phyloP scores from a whole-genome alignment of 2,888 invertebrate genomes.

The Epinotia brunnichana region DNA sequence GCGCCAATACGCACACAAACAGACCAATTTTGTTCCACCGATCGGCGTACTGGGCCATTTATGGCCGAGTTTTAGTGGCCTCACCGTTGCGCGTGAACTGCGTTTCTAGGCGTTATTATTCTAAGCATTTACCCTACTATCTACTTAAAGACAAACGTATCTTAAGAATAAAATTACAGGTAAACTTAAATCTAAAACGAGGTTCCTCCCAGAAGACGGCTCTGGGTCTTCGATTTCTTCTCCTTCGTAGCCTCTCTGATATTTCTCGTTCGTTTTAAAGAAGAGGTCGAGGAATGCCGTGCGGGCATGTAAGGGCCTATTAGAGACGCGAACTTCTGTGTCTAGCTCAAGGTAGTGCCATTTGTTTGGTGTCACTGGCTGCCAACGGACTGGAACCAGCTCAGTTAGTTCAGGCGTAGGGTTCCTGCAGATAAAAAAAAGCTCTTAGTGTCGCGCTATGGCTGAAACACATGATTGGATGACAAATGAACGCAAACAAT shows the following conservation, averaged over 20 bases:
- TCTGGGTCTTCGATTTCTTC: background rate
- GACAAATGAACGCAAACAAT: no score
- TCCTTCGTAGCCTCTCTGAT: constrained; percentile 32
- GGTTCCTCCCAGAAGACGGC: background rate
- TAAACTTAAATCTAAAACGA: constrained; percentile 1
- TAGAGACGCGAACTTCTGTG: constrained; percentile 47
- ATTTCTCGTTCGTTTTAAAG: constrained; percentile 51
- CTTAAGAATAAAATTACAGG: no score
- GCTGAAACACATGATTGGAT: background rate
- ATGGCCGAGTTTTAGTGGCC: no score
- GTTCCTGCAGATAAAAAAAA: constrained; percentile 52
- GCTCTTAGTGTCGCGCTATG: background rate
- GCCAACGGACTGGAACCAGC: constrained; percentile 62
- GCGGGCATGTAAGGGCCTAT: constrained; percentile 53
- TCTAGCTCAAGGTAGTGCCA: constrained; percentile 56
- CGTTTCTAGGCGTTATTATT: no score
- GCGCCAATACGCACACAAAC: no score
- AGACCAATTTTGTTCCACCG: no score
- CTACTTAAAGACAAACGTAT: no score
- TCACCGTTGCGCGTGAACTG: no score
- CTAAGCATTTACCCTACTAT: no score
- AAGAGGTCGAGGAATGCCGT: constrained; percentile 63
- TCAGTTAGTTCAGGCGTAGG: constrained; percentile 60
- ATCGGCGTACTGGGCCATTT: no score
- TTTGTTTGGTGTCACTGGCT: constrained; percentile 51